These are phyloP conservation scores for Sphenodon punctatus DNA, from an alignment of 2,797 vertebrate genomes.

Conservation along the genomic window DNA sequence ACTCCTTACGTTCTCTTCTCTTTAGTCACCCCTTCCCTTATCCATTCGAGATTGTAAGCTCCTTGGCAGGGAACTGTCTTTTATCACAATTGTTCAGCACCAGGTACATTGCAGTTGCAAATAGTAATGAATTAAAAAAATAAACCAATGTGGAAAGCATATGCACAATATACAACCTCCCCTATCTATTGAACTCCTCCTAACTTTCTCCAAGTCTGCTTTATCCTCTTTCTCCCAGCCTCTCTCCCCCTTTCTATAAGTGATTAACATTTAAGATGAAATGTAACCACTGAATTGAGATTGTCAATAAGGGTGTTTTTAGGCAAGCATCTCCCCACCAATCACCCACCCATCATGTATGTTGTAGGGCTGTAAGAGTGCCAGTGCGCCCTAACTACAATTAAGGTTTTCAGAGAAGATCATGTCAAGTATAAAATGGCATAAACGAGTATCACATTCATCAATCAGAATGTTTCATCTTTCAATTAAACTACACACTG, in stretches of 20 bases:
- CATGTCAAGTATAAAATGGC: not conserved
- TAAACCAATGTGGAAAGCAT: not conserved
- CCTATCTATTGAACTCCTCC: not conserved
- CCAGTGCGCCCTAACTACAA: not conserved
- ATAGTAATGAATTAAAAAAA: not conserved
- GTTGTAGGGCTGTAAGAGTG: too few species aligned
- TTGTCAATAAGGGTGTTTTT: too few species aligned
- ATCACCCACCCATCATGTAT: too few species aligned
- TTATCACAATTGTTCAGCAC: too few species aligned
- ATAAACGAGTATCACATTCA: not conserved
- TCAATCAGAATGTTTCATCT: not conserved
- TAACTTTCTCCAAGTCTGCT: not conserved
- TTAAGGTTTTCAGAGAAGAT: not conserved
- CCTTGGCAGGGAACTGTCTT: too few species aligned
- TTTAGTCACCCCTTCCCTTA: too few species aligned
- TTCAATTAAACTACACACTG: rapidly evolving
- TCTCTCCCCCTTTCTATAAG: not conserved
- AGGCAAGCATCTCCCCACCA: too few species aligned
- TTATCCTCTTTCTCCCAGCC: too few species aligned
- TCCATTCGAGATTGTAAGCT: too few species aligned
- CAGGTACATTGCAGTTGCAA: too few species aligned
- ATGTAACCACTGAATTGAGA: not conserved
- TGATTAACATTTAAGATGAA: not conserved
- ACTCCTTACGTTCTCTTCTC: too few species aligned
- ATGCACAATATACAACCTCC: not conserved